Evolutionary conservation across 2,113 vertebrate genomes (phyloP).

Genomic region (Mus spicilegus): DNA sequence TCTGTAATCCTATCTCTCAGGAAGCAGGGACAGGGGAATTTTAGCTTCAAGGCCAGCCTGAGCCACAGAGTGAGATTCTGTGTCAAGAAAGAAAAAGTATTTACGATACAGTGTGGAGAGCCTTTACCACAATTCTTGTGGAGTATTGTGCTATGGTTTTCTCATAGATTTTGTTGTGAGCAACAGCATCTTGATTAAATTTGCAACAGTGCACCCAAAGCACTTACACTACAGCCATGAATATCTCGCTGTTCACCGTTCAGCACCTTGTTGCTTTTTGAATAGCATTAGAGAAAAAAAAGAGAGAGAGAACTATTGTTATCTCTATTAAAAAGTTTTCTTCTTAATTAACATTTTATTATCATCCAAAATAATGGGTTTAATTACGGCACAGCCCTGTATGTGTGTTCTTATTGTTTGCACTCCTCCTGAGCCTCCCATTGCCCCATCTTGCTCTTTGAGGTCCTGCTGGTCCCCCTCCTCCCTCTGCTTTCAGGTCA

Average conservation of each 20-base stretch:
- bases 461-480: background rate
- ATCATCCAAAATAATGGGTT: background rate
- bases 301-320: constrained; percentile 5
- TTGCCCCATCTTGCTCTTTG: background rate
- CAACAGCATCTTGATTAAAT: constrained; percentile 19
- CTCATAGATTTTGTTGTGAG: background rate
- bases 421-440: too few species aligned
- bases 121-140: background rate
- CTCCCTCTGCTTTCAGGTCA: background rate
- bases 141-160: background rate
- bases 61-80: background rate
- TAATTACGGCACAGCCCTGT: background rate
- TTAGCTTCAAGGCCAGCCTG: background rate
- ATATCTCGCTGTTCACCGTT: background rate
- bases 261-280: constrained; percentile 12
- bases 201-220: background rate
- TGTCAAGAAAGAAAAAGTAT: background rate
- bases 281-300: background rate
- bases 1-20: background rate
- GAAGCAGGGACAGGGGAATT: background rate
- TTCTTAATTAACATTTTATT: background rate
- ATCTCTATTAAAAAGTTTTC: constrained; percentile 1
- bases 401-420: background rate
- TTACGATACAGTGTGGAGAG: background rate
- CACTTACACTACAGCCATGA: background rate